Evolutionary conservation across 92 coral and sea anemone species (phyloP).

Genomic region (Plumapathes pennacea): DNA sequence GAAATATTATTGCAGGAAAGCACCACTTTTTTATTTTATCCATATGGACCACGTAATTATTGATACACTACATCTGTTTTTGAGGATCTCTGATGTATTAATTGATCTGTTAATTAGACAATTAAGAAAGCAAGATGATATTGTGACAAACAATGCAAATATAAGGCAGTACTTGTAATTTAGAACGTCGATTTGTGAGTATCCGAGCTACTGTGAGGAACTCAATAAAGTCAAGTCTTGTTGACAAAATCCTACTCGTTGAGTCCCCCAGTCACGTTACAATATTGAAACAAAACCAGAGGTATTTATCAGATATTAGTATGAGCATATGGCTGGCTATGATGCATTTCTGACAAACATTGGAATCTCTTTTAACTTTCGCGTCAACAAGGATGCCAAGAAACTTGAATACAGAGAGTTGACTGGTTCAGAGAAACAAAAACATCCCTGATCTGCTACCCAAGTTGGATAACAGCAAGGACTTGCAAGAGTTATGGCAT

Average conservation of each 20-base stretch:
- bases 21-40: constrained; percentile 36
- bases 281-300: constrained; percentile 12
- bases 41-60: constrained; percentile 56
- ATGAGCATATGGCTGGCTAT: constrained; percentile 64
- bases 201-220: no score
- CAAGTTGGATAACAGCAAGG: constrained; percentile 12
- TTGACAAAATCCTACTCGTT: no score
- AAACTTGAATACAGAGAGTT: constrained; percentile 48
- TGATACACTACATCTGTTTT: constrained; percentile 53
- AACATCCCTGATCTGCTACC: constrained; percentile 44
- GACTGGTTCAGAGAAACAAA: constrained; percentile 68
- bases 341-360: constrained; percentile 26
- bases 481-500: constrained; percentile 39
- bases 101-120: constrained; percentile 47
- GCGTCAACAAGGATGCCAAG: constrained; percentile 32
- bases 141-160: no score
- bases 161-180: no score
- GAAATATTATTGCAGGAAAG: constrained; percentile 19
- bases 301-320: constrained; percentile 33
- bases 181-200: no score
- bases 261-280: no score
- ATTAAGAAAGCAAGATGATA: constrained; percentile 19
- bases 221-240: no score
- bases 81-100: constrained; percentile 55
- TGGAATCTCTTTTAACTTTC: constrained; percentile 47